phyloP scores from a whole-genome alignment of 2,797 vertebrate species.

The Coendou prehensilis region DNA sequence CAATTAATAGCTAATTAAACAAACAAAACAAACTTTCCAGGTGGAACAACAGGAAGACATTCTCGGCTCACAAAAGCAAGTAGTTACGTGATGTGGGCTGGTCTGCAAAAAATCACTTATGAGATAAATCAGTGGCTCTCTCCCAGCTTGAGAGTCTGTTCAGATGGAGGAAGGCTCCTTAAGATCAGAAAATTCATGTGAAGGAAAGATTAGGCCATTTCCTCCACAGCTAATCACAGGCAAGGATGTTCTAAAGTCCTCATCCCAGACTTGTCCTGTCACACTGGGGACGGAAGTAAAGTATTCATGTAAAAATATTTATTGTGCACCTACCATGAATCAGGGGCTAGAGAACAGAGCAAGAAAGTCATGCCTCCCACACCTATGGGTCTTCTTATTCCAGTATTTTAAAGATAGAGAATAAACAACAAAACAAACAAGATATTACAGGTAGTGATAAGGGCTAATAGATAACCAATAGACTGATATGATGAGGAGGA shows the following conservation, averaged over 20 bases:
- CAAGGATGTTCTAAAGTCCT: background rate
- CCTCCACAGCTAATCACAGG: conserved; percentile 31
- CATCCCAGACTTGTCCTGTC: background rate
- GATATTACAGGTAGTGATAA: background rate
- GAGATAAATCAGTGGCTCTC: conserved; percentile 77
- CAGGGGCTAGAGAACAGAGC: background rate
- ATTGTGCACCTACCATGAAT: background rate
- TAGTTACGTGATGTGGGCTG: conserved; percentile 85
- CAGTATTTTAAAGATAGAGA: background rate
- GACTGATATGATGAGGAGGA: background rate
- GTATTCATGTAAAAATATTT: background rate
- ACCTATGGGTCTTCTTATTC: background rate
- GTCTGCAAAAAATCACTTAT: conserved; percentile 81
- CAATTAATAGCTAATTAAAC: conserved; percentile 89
- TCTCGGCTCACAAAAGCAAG: conserved; percentile 84
- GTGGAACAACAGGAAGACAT: conserved; percentile 86
- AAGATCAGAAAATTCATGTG: conserved; percentile 65
- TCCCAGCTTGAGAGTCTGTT: conserved; percentile 40
- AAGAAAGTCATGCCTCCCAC: background rate
- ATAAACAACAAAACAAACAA: conserved; percentile 24
- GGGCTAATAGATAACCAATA: background rate
- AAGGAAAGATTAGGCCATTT: conserved; percentile 64
- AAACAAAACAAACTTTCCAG: conserved; percentile 88
- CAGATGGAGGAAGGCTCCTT: conserved; percentile 10
- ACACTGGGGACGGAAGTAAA: background rate